Percentiles rank a stretch among this genome's conserved stretches.
phyloP scores from a whole-genome alignment of 2,113 vertebrate genomes.

The Lasiurus borealis region DNA sequence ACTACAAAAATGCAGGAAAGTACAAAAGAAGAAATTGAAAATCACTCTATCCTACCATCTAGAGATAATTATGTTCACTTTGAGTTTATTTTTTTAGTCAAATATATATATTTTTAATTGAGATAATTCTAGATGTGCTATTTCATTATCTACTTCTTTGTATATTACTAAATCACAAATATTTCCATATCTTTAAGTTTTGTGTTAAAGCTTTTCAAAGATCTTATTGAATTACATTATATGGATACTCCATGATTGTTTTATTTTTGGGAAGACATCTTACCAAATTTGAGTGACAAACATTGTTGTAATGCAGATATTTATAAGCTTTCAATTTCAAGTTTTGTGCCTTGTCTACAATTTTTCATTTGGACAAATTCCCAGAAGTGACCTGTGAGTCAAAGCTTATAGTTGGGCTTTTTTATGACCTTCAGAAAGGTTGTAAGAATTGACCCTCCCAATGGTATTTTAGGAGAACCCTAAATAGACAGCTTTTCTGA shows the following conservation, averaged over 20 bases:
- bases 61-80: neutral
- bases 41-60: neutral
- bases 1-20: slow-evolving; percentile 8
- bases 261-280: neutral
- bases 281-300: neutral
- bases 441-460: neutral
- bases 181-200: slow-evolving; percentile 14
- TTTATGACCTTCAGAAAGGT: neutral
- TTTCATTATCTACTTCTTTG: neutral
- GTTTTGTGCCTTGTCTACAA: neutral
- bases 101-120: slow-evolving; percentile 11
- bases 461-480: neutral
- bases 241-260: neutral
- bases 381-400: slow-evolving; percentile 44
- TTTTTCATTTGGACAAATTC: slow-evolving; percentile 37
- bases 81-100: neutral
- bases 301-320: neutral
- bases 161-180: neutral
- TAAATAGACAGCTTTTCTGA: neutral
- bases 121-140: neutral
- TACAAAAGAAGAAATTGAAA: slow-evolving; percentile 53
- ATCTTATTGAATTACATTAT: neutral
- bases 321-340: neutral
- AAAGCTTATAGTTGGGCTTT: neutral
- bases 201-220: neutral